These are phyloP conservation scores for Parapsyche elsis DNA, from an alignment of 1,140 invertebrate genomes.

Conservation along the genomic window DNA sequence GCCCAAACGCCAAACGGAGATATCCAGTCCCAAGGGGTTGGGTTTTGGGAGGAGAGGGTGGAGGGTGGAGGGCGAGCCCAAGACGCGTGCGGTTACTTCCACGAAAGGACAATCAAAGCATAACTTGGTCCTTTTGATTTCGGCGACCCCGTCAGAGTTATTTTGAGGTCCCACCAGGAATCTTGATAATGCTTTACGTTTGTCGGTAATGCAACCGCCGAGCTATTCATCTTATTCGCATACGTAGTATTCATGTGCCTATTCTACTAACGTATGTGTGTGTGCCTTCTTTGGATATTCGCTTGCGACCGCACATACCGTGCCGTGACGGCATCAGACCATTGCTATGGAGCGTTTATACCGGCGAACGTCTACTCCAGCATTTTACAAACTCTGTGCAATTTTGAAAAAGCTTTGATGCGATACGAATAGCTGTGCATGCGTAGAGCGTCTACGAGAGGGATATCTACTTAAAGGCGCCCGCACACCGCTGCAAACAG, in stretches of 20 bases:
- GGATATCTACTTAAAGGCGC: too few relatives aligned
- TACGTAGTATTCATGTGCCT: neutral
- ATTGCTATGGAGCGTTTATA: too few relatives aligned
- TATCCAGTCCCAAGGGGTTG: neutral
- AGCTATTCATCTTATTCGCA: constrained; percentile 32
- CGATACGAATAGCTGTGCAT: too few relatives aligned
- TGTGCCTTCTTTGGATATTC: constrained; percentile 28
- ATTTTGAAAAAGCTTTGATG: too few relatives aligned
- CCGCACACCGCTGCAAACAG: too few relatives aligned
- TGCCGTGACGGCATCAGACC: too few relatives aligned
- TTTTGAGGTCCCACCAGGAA: constrained; percentile 51
- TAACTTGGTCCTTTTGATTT: constrained; percentile 54
- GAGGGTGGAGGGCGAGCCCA: neutral
- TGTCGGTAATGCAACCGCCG: constrained; percentile 22
- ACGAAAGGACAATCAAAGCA: constrained; percentile 55
- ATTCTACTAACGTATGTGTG: neutral
- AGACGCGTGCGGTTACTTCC: constrained; percentile 53
- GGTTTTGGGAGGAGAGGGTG: neutral
- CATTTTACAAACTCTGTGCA: too few relatives aligned
- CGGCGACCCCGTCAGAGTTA: constrained; percentile 44
- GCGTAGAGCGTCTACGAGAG: too few relatives aligned
- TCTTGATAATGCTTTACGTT: constrained; percentile 54
- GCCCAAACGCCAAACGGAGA: constrained; percentile 12
- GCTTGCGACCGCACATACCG: neutral
- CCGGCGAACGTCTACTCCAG: too few relatives aligned